Percentiles rank a stretch among this genome's conserved stretches.
phyloP scores from a whole-genome alignment of 2,797 vertebrate species.

The Enteromius thamalakanensis region DNA sequence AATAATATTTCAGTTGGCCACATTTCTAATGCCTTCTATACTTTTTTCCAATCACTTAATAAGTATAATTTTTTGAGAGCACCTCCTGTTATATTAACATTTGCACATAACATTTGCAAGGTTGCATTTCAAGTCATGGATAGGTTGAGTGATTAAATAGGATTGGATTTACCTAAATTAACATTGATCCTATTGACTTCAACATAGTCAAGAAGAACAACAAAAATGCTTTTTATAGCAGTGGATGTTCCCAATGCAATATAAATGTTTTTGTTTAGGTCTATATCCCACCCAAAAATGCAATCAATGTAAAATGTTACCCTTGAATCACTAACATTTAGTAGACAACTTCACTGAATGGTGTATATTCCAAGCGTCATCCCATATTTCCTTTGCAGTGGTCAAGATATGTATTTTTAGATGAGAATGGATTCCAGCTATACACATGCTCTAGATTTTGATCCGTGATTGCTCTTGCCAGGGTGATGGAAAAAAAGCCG shows the following conservation, averaged over 20 bases:
- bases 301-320: neutral
- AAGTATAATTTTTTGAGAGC: slow-evolving; percentile 31
- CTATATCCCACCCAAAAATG: neutral
- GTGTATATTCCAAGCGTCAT: neutral
- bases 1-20: slow-evolving; percentile 1
- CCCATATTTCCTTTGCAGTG: neutral
- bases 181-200: neutral
- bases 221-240: neutral
- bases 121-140: neutral
- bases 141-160: neutral
- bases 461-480: slow-evolving; percentile 69
- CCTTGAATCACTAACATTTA: slow-evolving; percentile 26
- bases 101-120: slow-evolving; percentile 25
- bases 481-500: slow-evolving; percentile 85
- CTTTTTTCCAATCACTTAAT: slow-evolving; percentile 5
- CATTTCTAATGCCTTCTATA: neutral
- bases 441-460: slow-evolving; percentile 53
- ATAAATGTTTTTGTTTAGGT: neutral
- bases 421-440: slow-evolving; percentile 44
- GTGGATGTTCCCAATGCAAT: neutral
- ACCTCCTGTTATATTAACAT: slow-evolving; percentile 39
- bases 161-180: neutral
- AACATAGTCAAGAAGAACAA: neutral
- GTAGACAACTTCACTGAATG: slow-evolving; percentile 14
- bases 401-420: slow-evolving; percentile 14